Evolutionary conservation across 2,797 vertebrate genomes (phyloP).

Genomic region (Tinamus major): DNA sequence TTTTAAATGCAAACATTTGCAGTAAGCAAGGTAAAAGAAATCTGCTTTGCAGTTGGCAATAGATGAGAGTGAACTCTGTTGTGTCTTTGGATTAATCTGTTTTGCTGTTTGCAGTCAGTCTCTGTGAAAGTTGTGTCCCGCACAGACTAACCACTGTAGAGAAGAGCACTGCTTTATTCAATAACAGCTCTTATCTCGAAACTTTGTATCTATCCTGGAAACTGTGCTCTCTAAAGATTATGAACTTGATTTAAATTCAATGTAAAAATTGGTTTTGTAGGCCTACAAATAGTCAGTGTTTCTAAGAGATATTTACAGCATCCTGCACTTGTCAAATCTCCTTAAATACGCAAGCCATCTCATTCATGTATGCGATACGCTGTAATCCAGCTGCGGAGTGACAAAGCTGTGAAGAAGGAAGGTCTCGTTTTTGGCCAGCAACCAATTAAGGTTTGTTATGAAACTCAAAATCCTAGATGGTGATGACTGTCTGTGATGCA

Average conservation of each 20-base stretch:
- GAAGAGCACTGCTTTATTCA: neutral
- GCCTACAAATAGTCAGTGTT: neutral
- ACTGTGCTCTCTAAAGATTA: constrained; percentile 18
- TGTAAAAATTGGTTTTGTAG: constrained; percentile 16
- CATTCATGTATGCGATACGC: neutral
- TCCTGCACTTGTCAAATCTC: neutral
- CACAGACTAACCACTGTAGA: neutral
- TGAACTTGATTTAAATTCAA: constrained; percentile 27
- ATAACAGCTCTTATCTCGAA: constrained; percentile 3
- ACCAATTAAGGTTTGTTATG: neutral
- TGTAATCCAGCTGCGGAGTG: constrained; percentile 11
- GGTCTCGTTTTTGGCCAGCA: neutral
- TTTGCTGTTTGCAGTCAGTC: neutral
- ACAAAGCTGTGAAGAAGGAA: neutral
- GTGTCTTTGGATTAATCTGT: neutral
- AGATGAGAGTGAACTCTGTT: neutral
- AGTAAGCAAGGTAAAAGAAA: neutral
- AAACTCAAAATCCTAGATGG: constrained; percentile 17
- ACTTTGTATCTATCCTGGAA: neutral
- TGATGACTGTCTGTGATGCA: neutral
- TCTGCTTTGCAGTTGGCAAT: neutral
- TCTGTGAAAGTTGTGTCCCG: neutral
- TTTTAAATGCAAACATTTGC: neutral
- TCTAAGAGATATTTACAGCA: neutral
- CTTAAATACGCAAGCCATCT: neutral